Evolutionary conservation across 1,140 invertebrate species (phyloP).

Genomic region (Physella acuta): DNA sequence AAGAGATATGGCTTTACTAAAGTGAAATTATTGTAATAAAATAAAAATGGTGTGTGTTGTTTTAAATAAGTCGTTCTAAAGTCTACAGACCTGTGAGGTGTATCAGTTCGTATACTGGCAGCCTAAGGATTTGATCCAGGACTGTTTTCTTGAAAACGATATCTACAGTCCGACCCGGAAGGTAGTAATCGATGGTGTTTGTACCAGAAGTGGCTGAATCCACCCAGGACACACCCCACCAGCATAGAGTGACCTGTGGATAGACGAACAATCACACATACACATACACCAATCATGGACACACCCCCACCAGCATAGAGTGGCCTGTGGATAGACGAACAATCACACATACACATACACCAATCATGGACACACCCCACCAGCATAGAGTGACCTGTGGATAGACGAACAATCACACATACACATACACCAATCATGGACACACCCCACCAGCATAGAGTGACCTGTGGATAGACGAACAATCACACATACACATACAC

Average conservation of each 20-base stretch:
- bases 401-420: too few species aligned
- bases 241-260: neutral
- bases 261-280: neutral
- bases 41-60: too few species aligned
- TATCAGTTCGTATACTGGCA: too few species aligned
- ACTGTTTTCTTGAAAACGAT: neutral
- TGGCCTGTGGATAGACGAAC: neutral
- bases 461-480: too few species aligned
- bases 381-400: neutral
- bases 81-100: too few species aligned
- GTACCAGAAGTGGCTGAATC: neutral
- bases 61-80: too few species aligned
- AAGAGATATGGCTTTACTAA: too few species aligned
- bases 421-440: neutral
- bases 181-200: neutral
- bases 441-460: neutral
- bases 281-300: neutral
- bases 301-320: neutral
- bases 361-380: neutral
- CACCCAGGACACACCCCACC: neutral
- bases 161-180: neutral
- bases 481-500: too few species aligned
- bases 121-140: neutral
- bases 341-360: neutral
- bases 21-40: too few species aligned